Conservation (phyloP, 2,888 invertebrate species). For the Phorcus lineatus region DNA sequence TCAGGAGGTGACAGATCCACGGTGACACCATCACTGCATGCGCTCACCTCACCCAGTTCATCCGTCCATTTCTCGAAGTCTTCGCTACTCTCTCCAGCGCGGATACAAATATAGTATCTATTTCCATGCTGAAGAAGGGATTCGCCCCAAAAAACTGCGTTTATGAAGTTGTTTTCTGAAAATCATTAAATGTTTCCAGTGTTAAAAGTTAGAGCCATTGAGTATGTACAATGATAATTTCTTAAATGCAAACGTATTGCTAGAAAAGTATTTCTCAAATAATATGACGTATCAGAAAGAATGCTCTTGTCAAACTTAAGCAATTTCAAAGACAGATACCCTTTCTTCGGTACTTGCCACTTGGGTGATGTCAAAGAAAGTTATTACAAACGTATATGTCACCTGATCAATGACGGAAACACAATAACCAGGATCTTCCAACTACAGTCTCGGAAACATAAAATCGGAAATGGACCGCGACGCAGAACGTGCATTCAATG, state of each 20-base stretch:
- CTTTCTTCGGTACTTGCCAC: too few species aligned
- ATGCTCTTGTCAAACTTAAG: background rate
- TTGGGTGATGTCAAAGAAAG: too few species aligned
- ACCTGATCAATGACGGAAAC: too few species aligned
- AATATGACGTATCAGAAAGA: background rate
- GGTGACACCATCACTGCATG: constrained; percentile 56
- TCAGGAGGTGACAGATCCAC: constrained; percentile 50
- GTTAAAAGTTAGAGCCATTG: background rate
- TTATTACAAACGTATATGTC: too few species aligned
- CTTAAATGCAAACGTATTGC: background rate
- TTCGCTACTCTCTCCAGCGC: constrained; percentile 40
- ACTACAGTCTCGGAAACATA: too few species aligned
- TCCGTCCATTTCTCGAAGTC: constrained; percentile 46
- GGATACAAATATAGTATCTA: constrained; percentile 45
- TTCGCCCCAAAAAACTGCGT: background rate
- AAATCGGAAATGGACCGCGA: too few species aligned
- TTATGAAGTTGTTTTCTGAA: background rate
- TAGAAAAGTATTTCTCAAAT: background rate
- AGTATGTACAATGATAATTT: background rate
- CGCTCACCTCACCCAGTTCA: constrained; percentile 39
- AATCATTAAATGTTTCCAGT: background rate
- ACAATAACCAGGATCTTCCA: too few species aligned
- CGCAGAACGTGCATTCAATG: too few species aligned
- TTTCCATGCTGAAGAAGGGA: constrained; percentile 30
- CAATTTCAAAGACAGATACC: background rate